A percentile compares a stretch with the other conserved stretches of the same genome.
These are phyloP conservation scores for Hylaea fasciaria DNA, from an alignment of 2,888 invertebrate species.

Conservation along the genomic window DNA sequence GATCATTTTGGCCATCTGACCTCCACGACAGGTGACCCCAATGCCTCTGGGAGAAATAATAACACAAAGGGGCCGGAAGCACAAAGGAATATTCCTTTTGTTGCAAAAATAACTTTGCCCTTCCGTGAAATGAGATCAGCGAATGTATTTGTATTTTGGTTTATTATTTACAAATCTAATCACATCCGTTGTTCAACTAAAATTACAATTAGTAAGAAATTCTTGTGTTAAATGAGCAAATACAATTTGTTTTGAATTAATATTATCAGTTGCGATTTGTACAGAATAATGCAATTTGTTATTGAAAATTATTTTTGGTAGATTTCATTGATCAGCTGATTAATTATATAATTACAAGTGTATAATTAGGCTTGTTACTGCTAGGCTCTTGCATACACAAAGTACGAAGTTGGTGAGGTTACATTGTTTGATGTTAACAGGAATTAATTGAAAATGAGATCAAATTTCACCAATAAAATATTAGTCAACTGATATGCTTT, in stretches of 20 bases:
- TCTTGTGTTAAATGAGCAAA: conserved; percentile 6
- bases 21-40: conserved; percentile 1
- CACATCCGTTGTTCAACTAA: conserved; percentile 79
- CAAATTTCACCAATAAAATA: background rate
- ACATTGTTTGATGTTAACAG: background rate
- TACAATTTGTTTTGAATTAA: background rate
- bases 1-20: conserved; percentile 1
- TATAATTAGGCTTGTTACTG: background rate
- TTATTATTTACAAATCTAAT: conserved; percentile 84
- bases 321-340: too few species aligned
- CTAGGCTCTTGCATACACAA: background rate
- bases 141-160: conserved; percentile 64
- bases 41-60: conserved; percentile 7
- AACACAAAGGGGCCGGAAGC: background rate
- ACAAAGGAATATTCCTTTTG: background rate
- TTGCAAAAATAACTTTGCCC: background rate
- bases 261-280: background rate
- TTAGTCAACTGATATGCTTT: conserved; percentile 31
- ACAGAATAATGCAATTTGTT: background rate
- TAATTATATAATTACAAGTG: background rate
- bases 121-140: conserved; percentile 33
- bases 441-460: conserved; percentile 14
- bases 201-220: conserved; percentile 63
- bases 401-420: background rate
- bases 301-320: too few species aligned